These are phyloP conservation scores for Ennomos erosarius DNA, from an alignment of 2,888 invertebrate species.

Conservation along the genomic window DNA sequence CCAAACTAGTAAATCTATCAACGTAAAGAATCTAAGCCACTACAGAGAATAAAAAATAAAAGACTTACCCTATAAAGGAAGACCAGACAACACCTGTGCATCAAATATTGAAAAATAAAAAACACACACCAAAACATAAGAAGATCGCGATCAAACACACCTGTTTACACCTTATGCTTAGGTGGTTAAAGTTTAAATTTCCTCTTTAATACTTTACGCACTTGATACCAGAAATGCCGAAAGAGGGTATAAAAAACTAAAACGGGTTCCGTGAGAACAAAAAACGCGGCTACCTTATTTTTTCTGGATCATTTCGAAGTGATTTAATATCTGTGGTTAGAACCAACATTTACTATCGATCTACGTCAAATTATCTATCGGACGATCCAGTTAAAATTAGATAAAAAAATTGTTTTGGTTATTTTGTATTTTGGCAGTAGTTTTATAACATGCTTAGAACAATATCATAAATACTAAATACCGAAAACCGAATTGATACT, in stretches of 20 bases:
- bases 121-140: constrained; percentile 27
- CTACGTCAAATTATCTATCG: constrained; percentile 2
- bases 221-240: constrained; percentile 27
- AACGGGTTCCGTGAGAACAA: constrained; percentile 63
- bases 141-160: not conserved
- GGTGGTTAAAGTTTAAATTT: constrained; percentile 1
- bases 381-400: too few relatives aligned
- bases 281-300: constrained; percentile 55
- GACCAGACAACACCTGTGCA: constrained; percentile 38
- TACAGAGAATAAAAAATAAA: constrained; percentile 20
- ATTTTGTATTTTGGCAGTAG: too few relatives aligned
- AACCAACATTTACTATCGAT: constrained; percentile 32
- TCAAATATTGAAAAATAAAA: constrained; percentile 27
- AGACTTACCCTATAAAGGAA: constrained; percentile 24
- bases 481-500: too few relatives aligned
- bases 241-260: constrained; percentile 48
- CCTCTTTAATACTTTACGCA: not conserved
- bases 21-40: constrained; percentile 14
- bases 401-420: too few relatives aligned
- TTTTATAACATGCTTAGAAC: too few relatives aligned
- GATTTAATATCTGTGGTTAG: constrained; percentile 51
- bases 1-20: constrained; percentile 16
- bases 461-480: too few relatives aligned
- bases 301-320: constrained; percentile 47
- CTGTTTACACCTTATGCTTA: constrained; percentile 5